phyloP scores from a whole-genome alignment of 2,113 vertebrate species.

The Microtus pennsylvanicus region DNA sequence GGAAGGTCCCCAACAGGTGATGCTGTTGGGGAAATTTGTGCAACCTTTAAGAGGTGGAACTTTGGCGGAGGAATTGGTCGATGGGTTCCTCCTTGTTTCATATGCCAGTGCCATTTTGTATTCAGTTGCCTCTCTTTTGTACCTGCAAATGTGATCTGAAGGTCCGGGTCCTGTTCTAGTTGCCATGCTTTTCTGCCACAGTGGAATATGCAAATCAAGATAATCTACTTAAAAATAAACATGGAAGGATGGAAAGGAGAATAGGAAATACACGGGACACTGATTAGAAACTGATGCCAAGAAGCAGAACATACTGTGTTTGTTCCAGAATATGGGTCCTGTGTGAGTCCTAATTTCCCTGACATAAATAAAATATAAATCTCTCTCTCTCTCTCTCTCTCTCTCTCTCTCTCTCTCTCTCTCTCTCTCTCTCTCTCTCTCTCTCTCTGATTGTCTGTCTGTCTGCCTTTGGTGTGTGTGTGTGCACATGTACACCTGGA shows the following conservation, averaged over 20 bases:
- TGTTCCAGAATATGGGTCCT: slow-evolving; percentile 11
- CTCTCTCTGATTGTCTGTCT: no score
- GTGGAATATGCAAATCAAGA: background rate
- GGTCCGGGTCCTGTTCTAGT: no score
- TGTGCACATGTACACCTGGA: background rate
- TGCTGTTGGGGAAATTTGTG: background rate
- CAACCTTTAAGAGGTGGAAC: background rate
- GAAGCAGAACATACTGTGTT: background rate
- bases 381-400: no score
- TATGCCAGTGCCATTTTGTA: background rate
- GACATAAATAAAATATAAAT: background rate
- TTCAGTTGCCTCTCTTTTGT: background rate
- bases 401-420: no score
- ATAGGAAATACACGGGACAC: background rate
- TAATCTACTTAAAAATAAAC: slow-evolving; percentile 42
- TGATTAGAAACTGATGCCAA: background rate
- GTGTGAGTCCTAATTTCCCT: background rate
- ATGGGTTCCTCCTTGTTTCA: background rate
- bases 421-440: no score
- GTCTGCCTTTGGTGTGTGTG: background rate
- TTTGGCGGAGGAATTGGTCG: background rate
- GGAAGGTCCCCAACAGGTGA: background rate
- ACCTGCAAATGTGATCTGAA: background rate
- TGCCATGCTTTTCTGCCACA: background rate
- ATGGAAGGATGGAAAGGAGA: background rate